phyloP scores from a whole-genome alignment of 1,140 invertebrate species.

The Leptinotarsa defecta region DNA sequence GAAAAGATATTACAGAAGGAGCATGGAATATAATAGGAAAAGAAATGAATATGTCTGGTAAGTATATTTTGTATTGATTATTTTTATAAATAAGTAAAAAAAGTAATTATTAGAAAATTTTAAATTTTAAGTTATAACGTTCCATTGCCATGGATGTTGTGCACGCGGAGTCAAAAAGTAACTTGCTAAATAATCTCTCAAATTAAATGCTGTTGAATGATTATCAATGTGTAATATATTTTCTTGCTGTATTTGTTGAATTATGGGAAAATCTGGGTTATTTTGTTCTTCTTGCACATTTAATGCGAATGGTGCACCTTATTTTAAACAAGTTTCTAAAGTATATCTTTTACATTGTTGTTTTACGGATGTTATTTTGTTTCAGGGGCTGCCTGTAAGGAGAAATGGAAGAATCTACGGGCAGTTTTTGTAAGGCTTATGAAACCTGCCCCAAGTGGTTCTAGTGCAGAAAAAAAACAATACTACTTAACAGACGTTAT shows the following conservation, averaged over 20 bases:
- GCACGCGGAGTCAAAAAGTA: conserved; percentile 14
- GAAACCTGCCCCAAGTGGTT: conserved; percentile 24
- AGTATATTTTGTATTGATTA: no score
- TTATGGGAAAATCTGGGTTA: background rate
- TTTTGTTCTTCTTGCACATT: conserved; percentile 8
- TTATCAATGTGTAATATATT: background rate
- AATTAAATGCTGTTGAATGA: conserved; percentile 18
- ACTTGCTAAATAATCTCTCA: conserved; percentile 27
- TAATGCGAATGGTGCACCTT: conserved; percentile 20
- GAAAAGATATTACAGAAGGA: background rate
- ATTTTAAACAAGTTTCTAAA: conserved; percentile 21
- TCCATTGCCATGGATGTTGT: conserved; percentile 9
- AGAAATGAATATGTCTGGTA: no score
- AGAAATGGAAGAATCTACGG: conserved; percentile 24
- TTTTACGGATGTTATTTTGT: conserved; percentile 21
- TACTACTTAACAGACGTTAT: conserved; percentile 27
- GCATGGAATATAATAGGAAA: no score
- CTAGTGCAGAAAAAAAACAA: conserved; percentile 24
- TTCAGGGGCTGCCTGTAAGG: conserved; percentile 14
- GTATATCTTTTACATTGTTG: background rate
- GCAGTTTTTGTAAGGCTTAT: conserved; percentile 28
- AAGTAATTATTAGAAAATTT: background rate
- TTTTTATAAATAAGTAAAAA: background rate
- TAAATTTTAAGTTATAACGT: background rate
- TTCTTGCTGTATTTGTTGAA: background rate